Base-by-base conservation (phyloP, 2,797 vertebrate species). In the Thripadectes ignobilis region DNA sequence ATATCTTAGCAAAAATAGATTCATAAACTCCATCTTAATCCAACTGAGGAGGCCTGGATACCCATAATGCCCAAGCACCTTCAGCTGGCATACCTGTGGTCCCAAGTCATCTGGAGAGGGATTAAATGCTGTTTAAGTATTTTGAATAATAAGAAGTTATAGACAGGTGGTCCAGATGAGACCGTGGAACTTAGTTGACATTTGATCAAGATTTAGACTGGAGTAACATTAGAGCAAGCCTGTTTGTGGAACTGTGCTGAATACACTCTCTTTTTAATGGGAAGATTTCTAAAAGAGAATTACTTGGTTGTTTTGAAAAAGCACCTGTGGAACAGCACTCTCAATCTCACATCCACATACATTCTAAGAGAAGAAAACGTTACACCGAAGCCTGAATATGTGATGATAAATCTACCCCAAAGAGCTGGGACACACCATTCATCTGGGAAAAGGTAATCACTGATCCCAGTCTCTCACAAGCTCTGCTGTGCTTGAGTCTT, bases 191-290 rank as follows among this genome's bases (percentile, higher is more conserved):
- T 62, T n/a, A 61, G 26, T 1, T 30, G 51, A 32, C 41, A 41
- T 63, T 62, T 76, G 30, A 38, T 46, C 32, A 69, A 79, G 54
- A 65, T 79, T 86, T 65, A 72, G 12, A 23, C 21, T 20, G 24
- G 21, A 54, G 6, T 39, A 74, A 51, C 12, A 7, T 1, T 7
- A 38, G 49, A 68, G 14, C 0, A 0, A 36, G 10, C 5, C 36
- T 29, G 10, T 39, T 9, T 59, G 14, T 48, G n/a, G 65, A 45
- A 43, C 48, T 55, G 20, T 21, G 27, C 5, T 67, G 22, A 76
- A 51, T 26, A 45, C 4, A 5, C 46, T 63, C 12, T 59, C 14
- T 30, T 83, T 66, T 48, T 30, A 69, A 51, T 20, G n/a, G 11
- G 9, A 68, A 7, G 6, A 19, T 34, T 69, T 79, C 34, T 52